These are phyloP conservation scores for Nymphicus hollandicus DNA, from an alignment of 2,113 vertebrate species.

Conservation along the genomic window DNA sequence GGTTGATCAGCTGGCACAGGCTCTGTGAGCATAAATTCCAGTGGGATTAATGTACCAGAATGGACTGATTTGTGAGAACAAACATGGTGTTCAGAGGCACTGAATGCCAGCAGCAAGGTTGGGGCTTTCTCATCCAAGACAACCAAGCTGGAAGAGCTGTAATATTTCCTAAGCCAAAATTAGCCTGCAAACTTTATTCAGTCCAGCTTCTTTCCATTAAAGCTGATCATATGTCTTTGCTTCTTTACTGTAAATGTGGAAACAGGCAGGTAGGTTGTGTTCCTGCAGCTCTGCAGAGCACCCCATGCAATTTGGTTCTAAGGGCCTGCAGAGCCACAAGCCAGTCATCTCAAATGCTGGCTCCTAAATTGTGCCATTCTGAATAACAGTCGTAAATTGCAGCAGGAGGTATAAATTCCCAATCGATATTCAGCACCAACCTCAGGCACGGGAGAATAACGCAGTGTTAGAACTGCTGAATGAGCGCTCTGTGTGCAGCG, in stretches of 20 bases:
- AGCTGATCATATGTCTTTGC: neutral
- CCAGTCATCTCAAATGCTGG: neutral
- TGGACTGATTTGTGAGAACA: rapidly evolving
- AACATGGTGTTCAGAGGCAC: neutral
- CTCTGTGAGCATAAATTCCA: neutral
- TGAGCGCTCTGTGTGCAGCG: constrained; percentile 51
- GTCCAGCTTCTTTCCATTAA: neutral
- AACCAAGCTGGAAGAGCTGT: neutral
- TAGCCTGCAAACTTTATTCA: neutral
- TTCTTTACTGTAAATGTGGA: neutral
- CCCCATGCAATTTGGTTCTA: neutral
- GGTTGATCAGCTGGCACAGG: neutral
- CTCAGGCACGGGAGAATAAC: constrained; percentile 45
- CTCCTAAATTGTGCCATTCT: neutral
- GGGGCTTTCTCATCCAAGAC: neutral
- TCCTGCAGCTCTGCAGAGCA: neutral
- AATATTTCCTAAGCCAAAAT: neutral
- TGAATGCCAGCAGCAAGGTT: neutral
- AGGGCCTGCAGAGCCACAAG: neutral
- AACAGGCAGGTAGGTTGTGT: neutral
- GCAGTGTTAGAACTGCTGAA: constrained; percentile 52
- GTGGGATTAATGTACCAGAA: neutral
- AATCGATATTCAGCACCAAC: neutral
- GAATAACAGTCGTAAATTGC: constrained; percentile 35
- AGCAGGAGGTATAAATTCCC: constrained; percentile 32